Conservation (phyloP, 1,140 invertebrate species). For the Orussus abietinus region DNA sequence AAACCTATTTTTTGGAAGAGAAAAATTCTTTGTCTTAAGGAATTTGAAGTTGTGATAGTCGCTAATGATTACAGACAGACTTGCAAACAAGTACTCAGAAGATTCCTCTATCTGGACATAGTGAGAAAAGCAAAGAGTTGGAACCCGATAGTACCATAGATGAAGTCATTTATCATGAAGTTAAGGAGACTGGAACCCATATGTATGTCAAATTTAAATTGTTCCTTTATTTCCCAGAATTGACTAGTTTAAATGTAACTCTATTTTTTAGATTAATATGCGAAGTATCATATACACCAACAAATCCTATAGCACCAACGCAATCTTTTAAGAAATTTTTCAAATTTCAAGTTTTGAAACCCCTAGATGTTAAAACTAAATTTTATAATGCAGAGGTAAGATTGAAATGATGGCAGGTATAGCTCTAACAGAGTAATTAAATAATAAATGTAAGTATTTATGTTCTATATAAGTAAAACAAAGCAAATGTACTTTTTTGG, state of each 20-base stretch:
- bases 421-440: conserved; percentile 10
- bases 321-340: conserved; percentile 92
- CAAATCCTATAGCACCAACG: conserved; percentile 63
- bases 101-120: conserved; percentile 69
- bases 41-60: conserved; percentile 10
- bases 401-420: too few species aligned
- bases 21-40: conserved; percentile 8
- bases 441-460: conserved; percentile 6
- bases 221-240: conserved; percentile 1
- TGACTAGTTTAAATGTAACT: conserved; percentile 8
- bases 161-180: conserved; percentile 95
- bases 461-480: conserved; percentile 2
- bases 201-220: conserved; percentile 63
- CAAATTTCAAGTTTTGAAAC: conserved; percentile 97
- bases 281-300: conserved; percentile 81
- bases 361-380: conserved; percentile 97
- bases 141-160: conserved; percentile 84
- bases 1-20: conserved; percentile 17
- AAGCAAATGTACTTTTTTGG: conserved; percentile 8
- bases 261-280: conserved; percentile 78
- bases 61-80: conserved; percentile 64
- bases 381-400: conserved; percentile 92
- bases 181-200: conserved; percentile 96
- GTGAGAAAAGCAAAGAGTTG: conserved; percentile 63
- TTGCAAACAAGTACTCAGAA: conserved; percentile 88